Evolutionary conservation across 2,797 vertebrate species (phyloP).

Genomic region (Vireo griseus): DNA sequence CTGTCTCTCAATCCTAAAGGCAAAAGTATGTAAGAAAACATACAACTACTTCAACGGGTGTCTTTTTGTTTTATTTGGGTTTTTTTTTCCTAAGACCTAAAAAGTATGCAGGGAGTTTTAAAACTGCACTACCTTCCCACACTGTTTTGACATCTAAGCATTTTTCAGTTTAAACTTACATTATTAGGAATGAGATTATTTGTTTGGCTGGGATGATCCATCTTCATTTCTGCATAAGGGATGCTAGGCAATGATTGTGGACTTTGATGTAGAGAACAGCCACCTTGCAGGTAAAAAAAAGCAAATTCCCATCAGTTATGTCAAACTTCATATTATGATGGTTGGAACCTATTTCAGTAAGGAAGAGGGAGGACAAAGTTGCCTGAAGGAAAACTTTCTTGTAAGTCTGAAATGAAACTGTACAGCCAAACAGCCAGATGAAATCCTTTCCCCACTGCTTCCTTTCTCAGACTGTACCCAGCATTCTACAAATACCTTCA

Average conservation of each 20-base stretch:
- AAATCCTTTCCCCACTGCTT: neutral
- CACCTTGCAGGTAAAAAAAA: slow-evolving; percentile 52
- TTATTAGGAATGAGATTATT: slow-evolving; percentile 69
- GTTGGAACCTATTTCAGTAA: neutral
- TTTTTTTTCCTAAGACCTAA: neutral
- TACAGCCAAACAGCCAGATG: neutral
- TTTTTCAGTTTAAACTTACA: slow-evolving; percentile 65
- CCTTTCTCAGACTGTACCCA: neutral
- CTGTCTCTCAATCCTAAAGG: neutral
- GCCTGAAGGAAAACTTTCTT: neutral
- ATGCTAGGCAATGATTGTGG: slow-evolving; percentile 56
- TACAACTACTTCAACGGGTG: neutral
- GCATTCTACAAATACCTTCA: neutral
- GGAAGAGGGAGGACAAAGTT: neutral
- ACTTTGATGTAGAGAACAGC: slow-evolving; percentile 25
- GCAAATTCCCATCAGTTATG: slow-evolving; percentile 9
- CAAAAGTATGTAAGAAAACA: neutral
- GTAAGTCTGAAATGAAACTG: neutral
- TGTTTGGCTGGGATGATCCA: slow-evolving; percentile 71
- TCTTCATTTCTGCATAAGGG: slow-evolving; percentile 69
- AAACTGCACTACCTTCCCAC: neutral
- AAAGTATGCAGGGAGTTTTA: neutral
- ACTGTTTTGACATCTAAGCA: neutral
- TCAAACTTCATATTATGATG: neutral
- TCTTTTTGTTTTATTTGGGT: neutral